Evolutionary conservation across 2,888 invertebrate species (phyloP).

Genomic region (Drosophila koepferae): DNA sequence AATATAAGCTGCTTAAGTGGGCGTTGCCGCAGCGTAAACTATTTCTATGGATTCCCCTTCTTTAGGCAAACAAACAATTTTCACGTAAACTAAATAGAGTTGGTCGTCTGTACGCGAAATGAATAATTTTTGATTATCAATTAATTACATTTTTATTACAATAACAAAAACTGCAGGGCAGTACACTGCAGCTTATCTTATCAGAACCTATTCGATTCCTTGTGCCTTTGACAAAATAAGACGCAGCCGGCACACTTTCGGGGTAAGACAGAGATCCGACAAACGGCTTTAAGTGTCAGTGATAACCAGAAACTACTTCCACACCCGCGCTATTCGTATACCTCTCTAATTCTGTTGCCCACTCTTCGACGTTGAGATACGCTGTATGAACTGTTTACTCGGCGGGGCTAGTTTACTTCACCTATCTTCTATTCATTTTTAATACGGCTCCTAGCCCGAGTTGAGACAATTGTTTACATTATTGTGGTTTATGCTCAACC

Average conservation of each 20-base stretch:
- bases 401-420: slow-evolving; percentile 35
- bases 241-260: slow-evolving; percentile 65
- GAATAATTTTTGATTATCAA: slow-evolving; percentile 68
- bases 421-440: slow-evolving; percentile 20
- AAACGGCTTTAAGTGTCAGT: slow-evolving; percentile 26
- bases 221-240: slow-evolving; percentile 62
- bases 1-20: slow-evolving; percentile 44
- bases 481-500: slow-evolving; percentile 62
- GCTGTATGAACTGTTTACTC: slow-evolving; percentile 63
- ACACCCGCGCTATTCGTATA: slow-evolving; percentile 29
- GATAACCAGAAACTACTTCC: slow-evolving; percentile 32
- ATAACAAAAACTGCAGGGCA: slow-evolving; percentile 22
- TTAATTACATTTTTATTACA: slow-evolving; percentile 68
- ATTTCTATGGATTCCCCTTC: slow-evolving; percentile 42
- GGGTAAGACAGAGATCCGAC: slow-evolving; percentile 7
- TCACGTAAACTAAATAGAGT: slow-evolving; percentile 6
- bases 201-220: slow-evolving; percentile 21
- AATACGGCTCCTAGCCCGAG: slow-evolving; percentile 29
- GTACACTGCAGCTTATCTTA: slow-evolving; percentile 53
- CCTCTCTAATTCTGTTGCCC: slow-evolving; percentile 36
- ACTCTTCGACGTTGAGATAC: slow-evolving; percentile 52
- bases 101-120: background rate
- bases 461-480: slow-evolving; percentile 66
- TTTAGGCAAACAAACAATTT: background rate
- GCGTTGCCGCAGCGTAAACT: background rate